Conservation (phyloP, 2,888 invertebrate species). For the Escarpia spicata region DNA sequence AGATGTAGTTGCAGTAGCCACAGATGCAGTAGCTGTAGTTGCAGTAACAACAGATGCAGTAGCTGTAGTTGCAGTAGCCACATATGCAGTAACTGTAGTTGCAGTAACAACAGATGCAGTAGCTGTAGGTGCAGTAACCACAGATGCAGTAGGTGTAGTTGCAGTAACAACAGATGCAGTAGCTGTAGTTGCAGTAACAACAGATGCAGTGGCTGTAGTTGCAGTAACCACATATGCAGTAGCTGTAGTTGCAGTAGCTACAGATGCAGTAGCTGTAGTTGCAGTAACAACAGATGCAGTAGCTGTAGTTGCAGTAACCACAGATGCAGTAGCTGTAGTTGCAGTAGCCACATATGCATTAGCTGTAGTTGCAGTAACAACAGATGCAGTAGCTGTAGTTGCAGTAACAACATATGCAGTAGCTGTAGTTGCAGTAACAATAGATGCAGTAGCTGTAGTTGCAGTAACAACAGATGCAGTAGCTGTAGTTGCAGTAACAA, state of each 20-base stretch:
- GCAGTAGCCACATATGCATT: background rate
- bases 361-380: background rate
- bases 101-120: constrained; percentile 42
- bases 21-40: background rate
- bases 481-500: background rate
- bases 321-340: constrained; percentile 76
- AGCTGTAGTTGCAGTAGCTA: background rate
- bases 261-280: background rate
- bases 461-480: background rate
- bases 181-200: constrained; percentile 64
- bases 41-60: background rate
- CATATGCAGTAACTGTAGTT: constrained; percentile 80
- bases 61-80: constrained; percentile 43
- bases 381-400: background rate
- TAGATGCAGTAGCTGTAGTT: constrained; percentile 76
- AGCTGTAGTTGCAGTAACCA: constrained; percentile 43
- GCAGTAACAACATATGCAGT: background rate
- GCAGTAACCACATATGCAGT: background rate
- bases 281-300: background rate
- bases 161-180: background rate
- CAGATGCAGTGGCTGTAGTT: constrained; percentile 75
- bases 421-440: constrained; percentile 43
- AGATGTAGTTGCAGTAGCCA: background rate
- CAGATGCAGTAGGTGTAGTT: background rate
- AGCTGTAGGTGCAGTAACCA: background rate